Percentiles rank a stretch among this genome's conserved stretches.
Conservation (phyloP, 2,888 invertebrate genomes). For the Amiota minor region DNA sequence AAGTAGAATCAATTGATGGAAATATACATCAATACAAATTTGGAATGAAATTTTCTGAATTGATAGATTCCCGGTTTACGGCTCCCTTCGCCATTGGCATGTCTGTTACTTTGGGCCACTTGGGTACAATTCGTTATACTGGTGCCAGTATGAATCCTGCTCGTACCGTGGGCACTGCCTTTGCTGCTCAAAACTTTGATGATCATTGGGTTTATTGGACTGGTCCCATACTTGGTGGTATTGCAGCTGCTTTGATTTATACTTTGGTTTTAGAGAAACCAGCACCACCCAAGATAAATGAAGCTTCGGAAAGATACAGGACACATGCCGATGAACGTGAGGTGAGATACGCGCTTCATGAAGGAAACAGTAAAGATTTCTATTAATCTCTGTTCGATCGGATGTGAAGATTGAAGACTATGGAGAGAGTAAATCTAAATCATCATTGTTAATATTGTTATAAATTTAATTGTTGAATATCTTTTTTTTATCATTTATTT, state of each 20-base stretch:
- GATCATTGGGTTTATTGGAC: constrained; percentile 94
- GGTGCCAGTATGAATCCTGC: constrained; percentile 96
- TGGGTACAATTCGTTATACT: constrained; percentile 87
- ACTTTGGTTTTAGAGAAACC: constrained; percentile 73
- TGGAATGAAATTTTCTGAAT: background rate
- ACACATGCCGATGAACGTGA: constrained; percentile 79
- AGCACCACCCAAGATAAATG: constrained; percentile 49
- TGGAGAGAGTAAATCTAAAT: constrained; percentile 28
- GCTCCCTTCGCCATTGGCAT: constrained; percentile 92
- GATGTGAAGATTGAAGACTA: no score
- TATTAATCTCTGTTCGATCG: constrained; percentile 43
- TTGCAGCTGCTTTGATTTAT: constrained; percentile 85
- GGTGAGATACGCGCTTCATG: constrained; percentile 74
- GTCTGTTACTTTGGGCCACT: constrained; percentile 87
- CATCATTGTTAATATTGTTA: constrained; percentile 42
- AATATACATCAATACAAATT: background rate
- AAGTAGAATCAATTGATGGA: constrained; percentile 17
- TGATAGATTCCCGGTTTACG: constrained; percentile 82
- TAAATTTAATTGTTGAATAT: background rate
- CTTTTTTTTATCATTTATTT: no score
- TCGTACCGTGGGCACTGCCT: constrained; percentile 88
- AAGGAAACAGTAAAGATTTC: constrained; percentile 59
- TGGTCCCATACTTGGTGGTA: constrained; percentile 88
- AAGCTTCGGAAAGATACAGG: constrained; percentile 72
- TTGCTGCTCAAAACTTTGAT: constrained; percentile 82